A percentile compares a stretch with the other conserved stretches of the same genome.
These are phyloP conservation scores for Ganaspis sp. DNA, from an alignment of 1,140 invertebrate genomes.

Conservation along the genomic window DNA sequence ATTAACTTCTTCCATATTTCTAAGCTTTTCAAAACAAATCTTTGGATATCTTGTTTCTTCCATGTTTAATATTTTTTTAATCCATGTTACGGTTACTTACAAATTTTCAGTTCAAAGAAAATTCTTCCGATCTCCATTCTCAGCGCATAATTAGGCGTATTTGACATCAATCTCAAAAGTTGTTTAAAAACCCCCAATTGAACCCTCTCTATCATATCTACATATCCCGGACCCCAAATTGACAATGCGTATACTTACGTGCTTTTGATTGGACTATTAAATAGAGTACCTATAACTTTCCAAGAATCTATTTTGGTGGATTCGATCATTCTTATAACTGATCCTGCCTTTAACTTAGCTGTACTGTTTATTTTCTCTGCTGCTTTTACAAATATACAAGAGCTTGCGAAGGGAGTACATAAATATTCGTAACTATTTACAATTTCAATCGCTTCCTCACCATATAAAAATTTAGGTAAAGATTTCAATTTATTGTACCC, in stretches of 20 bases:
- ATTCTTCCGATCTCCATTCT: neutral
- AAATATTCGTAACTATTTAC: conserved; percentile 42
- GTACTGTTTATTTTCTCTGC: too few species aligned
- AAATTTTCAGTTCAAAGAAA: too few species aligned
- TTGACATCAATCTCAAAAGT: neutral
- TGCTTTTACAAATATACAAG: conserved; percentile 33
- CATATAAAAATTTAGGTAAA: conserved; percentile 33
- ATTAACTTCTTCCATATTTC: too few species aligned
- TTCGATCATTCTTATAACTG: neutral
- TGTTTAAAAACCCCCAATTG: too few species aligned
- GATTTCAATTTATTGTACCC: conserved; percentile 6
- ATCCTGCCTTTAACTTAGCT: neutral
- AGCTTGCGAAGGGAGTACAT: conserved; percentile 32
- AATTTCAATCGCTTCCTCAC: conserved; percentile 16
- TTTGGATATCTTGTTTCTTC: too few species aligned
- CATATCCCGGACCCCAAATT: too few species aligned
- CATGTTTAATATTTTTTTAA: too few species aligned
- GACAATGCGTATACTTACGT: too few species aligned
- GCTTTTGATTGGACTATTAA: neutral
- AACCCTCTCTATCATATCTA: too few species aligned
- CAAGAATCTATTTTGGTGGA: neutral
- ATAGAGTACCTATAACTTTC: neutral
- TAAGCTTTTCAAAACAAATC: too few species aligned
- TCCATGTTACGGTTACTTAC: too few species aligned
- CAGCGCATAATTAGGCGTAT: neutral